Conservation (phyloP, 1,140 invertebrate genomes). For the Mesaphorura yosii region DNA sequence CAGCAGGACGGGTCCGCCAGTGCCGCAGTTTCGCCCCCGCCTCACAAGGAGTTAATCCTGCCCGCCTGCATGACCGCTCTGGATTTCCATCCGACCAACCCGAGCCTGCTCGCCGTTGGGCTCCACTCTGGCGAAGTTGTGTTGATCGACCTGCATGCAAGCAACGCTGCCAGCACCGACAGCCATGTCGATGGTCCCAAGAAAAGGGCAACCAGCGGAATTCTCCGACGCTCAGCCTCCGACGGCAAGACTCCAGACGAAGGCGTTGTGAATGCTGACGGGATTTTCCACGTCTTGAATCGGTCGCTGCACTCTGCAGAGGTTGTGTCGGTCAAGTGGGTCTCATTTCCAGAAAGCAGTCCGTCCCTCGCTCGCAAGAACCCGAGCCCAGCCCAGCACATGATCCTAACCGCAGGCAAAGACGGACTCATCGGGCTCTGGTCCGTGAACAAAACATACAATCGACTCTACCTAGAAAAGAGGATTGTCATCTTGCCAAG, state of each 20-base stretch:
- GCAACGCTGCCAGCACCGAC: not conserved
- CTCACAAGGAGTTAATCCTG: constrained; percentile 19
- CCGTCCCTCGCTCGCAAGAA: constrained; percentile 8
- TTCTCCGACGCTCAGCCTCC: not conserved
- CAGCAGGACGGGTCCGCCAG: too few species aligned
- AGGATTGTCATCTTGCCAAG: constrained; percentile 17
- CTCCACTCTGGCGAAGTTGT: constrained; percentile 23
- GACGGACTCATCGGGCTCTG: constrained; percentile 27
- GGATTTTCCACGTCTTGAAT: not conserved
- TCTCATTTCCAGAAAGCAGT: constrained; percentile 6
- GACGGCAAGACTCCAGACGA: not conserved
- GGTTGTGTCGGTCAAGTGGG: constrained; percentile 20
- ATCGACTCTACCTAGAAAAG: constrained; percentile 17
- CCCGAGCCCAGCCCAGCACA: not conserved
- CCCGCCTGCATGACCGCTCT: constrained; percentile 17
- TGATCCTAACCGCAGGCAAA: constrained; percentile 11
- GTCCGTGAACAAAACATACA: constrained; percentile 20
- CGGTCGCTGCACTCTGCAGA: constrained; percentile 10
- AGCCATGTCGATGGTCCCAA: not conserved
- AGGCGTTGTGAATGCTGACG: not conserved
- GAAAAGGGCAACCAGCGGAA: not conserved
- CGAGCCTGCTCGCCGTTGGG: constrained; percentile 17
- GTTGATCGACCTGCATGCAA: constrained; percentile 16
- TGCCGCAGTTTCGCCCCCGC: too few species aligned
- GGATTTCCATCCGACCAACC: constrained; percentile 23